Base-by-base conservation (phyloP, 2,888 invertebrate genomes). In the Euzetes globulus region DNA sequence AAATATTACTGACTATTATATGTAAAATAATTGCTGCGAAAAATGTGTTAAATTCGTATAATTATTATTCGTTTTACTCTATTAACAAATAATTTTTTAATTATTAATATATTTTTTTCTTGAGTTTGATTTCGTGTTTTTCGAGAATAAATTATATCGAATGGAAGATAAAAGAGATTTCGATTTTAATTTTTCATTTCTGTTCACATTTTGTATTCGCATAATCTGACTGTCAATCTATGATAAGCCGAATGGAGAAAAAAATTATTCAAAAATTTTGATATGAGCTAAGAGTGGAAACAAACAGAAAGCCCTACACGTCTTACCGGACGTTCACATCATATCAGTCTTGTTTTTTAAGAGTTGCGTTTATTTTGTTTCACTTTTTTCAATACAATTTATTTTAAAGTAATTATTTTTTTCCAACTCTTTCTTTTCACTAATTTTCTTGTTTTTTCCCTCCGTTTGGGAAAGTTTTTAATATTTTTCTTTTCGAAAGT, bases 21-120 rank as follows among this genome's bases (percentile, higher is more conserved):
- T 60, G 60, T 29, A 60, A 60, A 60, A 52, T 52, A 19, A 52
- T 6, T 19, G 52, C 52, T n/a, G 29, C 5, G 29, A 55, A 60
- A 60, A 60, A 22, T 25, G 60, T 60, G 60, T 60, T 60, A 60
- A 60, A 22, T 27, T 29, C 22, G 60, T 60, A 60, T 60, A 60
- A 60, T 60, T 27, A 60, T 60, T 25, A 60, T 25, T 19, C n/a
- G 52, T 7, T 52, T 19, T 52, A 60, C 60, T 60, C 60, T 60
- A 60, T 29, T 60, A 60, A 60, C 60, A 60, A 13, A 29, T 4
- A n/a, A 2, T 52, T 52, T 19, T 52, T 52, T 52, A n/a, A 52
- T 52, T 52, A 47, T 47, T 47, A 9, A 47, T 47, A 47, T 47
- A 52, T 52, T 19, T 52, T 52, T 52, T 52, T 19, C 19, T 19